phyloP scores from a whole-genome alignment of 2,888 invertebrate genomes.

The Osedax fenrisi region DNA sequence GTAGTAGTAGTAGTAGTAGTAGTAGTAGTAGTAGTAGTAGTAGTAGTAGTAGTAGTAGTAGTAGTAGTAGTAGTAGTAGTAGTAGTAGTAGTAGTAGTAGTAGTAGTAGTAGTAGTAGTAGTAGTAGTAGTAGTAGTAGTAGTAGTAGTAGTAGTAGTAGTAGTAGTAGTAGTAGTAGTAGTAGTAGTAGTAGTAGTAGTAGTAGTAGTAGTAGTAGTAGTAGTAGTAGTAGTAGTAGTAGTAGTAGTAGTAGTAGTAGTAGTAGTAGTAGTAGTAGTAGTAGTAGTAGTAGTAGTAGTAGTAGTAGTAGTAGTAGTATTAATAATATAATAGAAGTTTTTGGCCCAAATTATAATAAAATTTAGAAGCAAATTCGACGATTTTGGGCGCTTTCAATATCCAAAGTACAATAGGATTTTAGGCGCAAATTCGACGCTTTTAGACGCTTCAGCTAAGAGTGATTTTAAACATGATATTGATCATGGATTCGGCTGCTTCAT shows the following conservation, averaged over 20 bases:
- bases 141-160: not conserved
- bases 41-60: conserved; percentile 7
- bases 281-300: not conserved
- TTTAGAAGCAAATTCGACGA: too few relatives aligned
- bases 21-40: conserved; percentile 3
- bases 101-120: conserved; percentile 10
- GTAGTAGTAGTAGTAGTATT: too few relatives aligned
- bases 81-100: not conserved
- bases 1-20: not conserved
- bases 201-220: not conserved
- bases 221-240: not conserved
- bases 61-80: conserved; percentile 7
- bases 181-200: conserved; percentile 7
- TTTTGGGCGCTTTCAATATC: too few relatives aligned
- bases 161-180: conserved; percentile 5
- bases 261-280: not conserved
- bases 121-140: conserved; percentile 2
- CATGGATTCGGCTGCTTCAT: too few relatives aligned
- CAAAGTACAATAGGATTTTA: too few relatives aligned
- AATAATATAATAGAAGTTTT: too few relatives aligned
- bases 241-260: not conserved
- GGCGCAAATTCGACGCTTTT: too few relatives aligned
- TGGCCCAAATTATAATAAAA: too few relatives aligned
- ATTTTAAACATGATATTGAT: too few relatives aligned
- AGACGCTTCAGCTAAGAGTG: too few relatives aligned